A percentile compares a stretch with the other conserved stretches of the same genome.
Evolutionary conservation across 1,140 invertebrate species (phyloP).

Genomic region (Cardiocondyla obscurior): DNA sequence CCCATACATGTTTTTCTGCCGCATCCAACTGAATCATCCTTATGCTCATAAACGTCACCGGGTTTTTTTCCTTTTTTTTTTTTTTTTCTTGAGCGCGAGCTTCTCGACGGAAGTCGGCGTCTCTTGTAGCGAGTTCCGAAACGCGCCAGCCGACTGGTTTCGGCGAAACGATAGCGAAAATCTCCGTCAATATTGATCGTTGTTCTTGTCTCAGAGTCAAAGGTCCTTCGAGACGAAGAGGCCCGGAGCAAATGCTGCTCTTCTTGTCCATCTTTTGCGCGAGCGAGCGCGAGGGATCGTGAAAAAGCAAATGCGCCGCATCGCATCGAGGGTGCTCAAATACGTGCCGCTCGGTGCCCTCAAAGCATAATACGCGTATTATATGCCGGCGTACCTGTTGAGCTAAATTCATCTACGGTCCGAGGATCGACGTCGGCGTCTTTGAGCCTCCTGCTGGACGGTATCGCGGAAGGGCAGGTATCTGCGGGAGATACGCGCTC

Average conservation of each 20-base stretch:
- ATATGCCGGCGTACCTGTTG: constrained; percentile 59
- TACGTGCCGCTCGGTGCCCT: constrained; percentile 36
- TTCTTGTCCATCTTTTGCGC: constrained; percentile 16
- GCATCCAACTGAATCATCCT: constrained; percentile 50
- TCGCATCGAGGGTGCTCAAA: constrained; percentile 51
- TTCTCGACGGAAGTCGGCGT: constrained; percentile 36
- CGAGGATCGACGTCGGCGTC: constrained; percentile 58
- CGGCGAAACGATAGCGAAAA: constrained; percentile 62
- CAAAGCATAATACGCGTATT: constrained; percentile 63
- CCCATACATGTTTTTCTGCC: constrained; percentile 19
- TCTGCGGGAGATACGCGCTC: not conserved
- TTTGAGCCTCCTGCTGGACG: constrained; percentile 55
- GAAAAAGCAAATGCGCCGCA: constrained; percentile 48
- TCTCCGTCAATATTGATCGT: constrained; percentile 61
- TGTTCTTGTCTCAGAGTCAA: constrained; percentile 42
- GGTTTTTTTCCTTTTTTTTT: too few relatives aligned
- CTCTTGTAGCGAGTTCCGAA: constrained; percentile 30
- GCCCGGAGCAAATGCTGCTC: constrained; percentile 27
- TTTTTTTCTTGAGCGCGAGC: not conserved
- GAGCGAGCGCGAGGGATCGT: constrained; percentile 7
- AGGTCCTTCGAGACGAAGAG: constrained; percentile 39
- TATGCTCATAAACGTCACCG: constrained; percentile 44
- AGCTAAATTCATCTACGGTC: constrained; percentile 63
- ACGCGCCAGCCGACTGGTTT: constrained; percentile 38
- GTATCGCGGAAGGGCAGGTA: constrained; percentile 48